A percentile compares a stretch with the other conserved stretches of the same genome.
These are phyloP conservation scores for Pachycephala philippinensis DNA, from an alignment of 2,113 vertebrate species.

Conservation along the genomic window DNA sequence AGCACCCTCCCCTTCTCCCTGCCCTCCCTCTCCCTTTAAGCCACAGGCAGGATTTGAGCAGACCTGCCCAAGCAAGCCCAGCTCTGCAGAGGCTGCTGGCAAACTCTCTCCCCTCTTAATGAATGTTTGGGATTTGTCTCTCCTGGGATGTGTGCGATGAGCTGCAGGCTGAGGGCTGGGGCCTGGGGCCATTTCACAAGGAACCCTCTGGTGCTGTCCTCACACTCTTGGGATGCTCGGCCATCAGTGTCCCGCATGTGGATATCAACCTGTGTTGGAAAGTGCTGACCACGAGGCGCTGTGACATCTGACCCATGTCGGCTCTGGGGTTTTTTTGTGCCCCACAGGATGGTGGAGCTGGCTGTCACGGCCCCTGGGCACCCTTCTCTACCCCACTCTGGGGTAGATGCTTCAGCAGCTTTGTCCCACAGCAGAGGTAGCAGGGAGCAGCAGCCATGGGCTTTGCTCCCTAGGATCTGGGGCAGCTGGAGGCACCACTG, in stretches of 20 bases:
- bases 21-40: not conserved
- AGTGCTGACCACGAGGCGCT: not conserved
- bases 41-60: not conserved
- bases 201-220: not conserved
- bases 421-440: fast-evolving
- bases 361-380: fast-evolving
- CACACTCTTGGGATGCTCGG: fast-evolving
- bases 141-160: fast-evolving
- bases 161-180: not conserved
- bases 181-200: not conserved
- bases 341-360: not conserved
- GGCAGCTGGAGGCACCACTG: not conserved
- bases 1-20: not conserved
- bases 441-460: fast-evolving
- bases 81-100: fast-evolving
- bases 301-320: not conserved
- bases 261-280: not conserved
- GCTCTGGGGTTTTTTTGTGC: not conserved
- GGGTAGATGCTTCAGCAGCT: not conserved
- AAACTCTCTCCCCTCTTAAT: not conserved
- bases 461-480: fast-evolving
- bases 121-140: not conserved
- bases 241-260: fast-evolving
- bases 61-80: not conserved
- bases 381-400: fast-evolving